Conservation (phyloP, 2,888 invertebrate genomes). For the Clepsis dumicolana region DNA sequence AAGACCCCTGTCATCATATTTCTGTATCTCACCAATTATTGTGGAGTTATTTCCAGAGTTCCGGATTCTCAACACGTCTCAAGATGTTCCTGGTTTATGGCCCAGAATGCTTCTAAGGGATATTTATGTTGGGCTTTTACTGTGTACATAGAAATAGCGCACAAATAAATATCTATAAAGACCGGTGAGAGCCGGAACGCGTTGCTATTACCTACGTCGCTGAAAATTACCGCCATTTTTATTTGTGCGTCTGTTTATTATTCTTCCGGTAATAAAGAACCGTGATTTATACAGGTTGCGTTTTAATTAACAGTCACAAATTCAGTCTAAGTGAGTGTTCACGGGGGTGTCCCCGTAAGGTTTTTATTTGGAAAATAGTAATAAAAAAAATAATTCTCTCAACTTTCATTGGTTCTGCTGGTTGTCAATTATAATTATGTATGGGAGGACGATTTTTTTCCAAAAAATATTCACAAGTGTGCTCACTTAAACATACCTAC, state of each 20-base stretch:
- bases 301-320: too few species aligned
- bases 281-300: too few species aligned
- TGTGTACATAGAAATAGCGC: neutral
- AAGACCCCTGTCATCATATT: conserved; percentile 8
- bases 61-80: neutral
- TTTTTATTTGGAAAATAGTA: too few species aligned
- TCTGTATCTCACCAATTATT: conserved; percentile 1
- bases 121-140: conserved; percentile 13
- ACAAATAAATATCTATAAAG: conserved; percentile 10
- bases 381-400: too few species aligned
- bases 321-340: too few species aligned
- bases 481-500: too few species aligned
- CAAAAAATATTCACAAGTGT: too few species aligned
- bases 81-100: neutral
- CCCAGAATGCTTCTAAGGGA: conserved; percentile 1
- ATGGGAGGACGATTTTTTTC: too few species aligned
- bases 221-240: neutral
- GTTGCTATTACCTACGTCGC: neutral
- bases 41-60: neutral
- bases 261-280: neutral
- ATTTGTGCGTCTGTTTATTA: neutral
- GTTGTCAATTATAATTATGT: too few species aligned
- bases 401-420: too few species aligned
- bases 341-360: too few species aligned
- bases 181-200: neutral